Percentiles rank a stretch among this genome's conserved stretches.
These are phyloP conservation scores for Donacobius atricapilla DNA, from an alignment of 2,113 vertebrate species.

Conservation along the genomic window DNA sequence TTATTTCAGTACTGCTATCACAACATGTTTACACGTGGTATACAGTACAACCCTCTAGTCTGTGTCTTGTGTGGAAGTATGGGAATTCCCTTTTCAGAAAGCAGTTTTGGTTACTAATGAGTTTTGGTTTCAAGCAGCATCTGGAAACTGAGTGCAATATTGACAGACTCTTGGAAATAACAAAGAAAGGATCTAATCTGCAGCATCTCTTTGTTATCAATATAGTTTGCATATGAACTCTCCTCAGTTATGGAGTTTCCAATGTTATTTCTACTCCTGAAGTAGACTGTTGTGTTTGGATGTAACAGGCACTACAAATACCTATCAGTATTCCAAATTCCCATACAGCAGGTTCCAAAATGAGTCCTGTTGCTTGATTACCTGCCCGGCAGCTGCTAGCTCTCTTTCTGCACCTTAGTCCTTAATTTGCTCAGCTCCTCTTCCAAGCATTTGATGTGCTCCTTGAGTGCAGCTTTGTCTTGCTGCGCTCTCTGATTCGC, in stretches of 20 bases:
- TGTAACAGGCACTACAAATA: conserved; percentile 15
- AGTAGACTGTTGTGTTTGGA: background rate
- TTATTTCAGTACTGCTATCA: background rate
- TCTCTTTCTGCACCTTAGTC: conserved; percentile 80
- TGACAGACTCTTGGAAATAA: background rate
- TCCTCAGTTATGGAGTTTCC: background rate
- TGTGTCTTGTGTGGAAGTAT: background rate
- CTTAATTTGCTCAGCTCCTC: conserved; percentile 86
- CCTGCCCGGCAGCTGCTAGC: conserved; percentile 50
- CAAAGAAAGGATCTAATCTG: background rate
- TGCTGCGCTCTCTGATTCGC: conserved; percentile 84
- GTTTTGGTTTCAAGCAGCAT: conserved; percentile 30
- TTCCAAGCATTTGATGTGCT: conserved; percentile 86
- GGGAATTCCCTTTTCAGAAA: background rate
- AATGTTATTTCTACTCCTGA: background rate
- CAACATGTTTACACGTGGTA: background rate
- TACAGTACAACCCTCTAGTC: background rate
- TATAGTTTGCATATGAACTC: background rate
- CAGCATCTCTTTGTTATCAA: background rate
- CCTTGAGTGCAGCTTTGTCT: conserved; percentile 80
- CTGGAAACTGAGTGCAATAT: conserved; percentile 28
- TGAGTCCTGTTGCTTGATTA: background rate
- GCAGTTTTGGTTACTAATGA: conserved; percentile 2
- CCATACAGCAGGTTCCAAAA: background rate
- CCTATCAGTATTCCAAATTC: background rate